Evolutionary conservation across 2,888 invertebrate genomes (phyloP), one percentile per base, ranked within the genome.

Genomic region (Heliconius hortense): DNA sequence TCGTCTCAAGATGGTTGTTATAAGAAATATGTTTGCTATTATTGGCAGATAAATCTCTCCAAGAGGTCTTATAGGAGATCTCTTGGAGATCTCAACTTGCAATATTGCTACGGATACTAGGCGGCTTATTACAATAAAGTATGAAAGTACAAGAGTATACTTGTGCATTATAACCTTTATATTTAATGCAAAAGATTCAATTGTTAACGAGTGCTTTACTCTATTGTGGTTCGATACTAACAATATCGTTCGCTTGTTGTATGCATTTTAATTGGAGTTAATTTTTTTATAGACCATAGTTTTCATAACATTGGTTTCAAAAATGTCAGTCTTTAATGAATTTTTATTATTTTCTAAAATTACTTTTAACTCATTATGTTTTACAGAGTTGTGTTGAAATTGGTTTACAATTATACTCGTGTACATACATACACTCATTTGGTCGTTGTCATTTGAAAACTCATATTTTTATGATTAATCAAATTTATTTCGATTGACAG

Each of bases 21-120:
- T 76, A 70, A 78, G 77, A 79, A 79, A 76, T 80, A 79, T 79
- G 84, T 86, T 87, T 83, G 84, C 84, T 84, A 84, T 88, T 88
- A 91, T 90, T 87, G 85, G 85, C 81, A 85, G 87, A 88, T 89
- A 87, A 89, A 88, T 81, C 84, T 82, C 80, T 85, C 87, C 84
- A 83, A 90, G 89, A 84, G 87, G 84, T 75, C 82, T 83, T 79
- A 80, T 79, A 81, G 82, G 83, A 85, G 83, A 86, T 86, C 84
- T 81, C 81, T 43, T 43, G 43, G 76, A 81, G 78, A 81, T 84
- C 43, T 88, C 83, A 82, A 84, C 82, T 84, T 84, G 84, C 87
- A 88, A 90, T 90, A 91, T 88, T 87, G 86, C 86, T 83, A 72
- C 79, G 81, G 78, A 76, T 78, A 79, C 78, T 76, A 79, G 79